A percentile compares a stretch with the other conserved stretches of the same genome.
These are phyloP conservation scores for Meloidogyne exigua DNA, from an alignment of 1,140 invertebrate genomes.

Conservation along the genomic window DNA sequence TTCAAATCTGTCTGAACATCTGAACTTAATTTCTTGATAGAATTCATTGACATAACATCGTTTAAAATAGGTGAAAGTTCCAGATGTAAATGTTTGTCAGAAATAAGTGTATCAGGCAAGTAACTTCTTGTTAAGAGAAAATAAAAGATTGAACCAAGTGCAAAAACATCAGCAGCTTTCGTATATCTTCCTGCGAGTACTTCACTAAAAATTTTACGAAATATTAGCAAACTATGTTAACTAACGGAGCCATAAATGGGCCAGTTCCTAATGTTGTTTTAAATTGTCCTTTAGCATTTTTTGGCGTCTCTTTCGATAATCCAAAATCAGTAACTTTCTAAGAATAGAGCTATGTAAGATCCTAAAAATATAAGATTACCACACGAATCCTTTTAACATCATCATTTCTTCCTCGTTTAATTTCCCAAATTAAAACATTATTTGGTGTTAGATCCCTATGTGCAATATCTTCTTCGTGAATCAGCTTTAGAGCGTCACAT, in stretches of 20 bases:
- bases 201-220: neutral
- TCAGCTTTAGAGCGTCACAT: conserved; percentile 20
- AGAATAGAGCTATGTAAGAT: neutral
- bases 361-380: neutral
- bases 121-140: conserved; percentile 15
- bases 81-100: neutral
- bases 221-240: neutral
- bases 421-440: conserved; percentile 27
- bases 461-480: conserved; percentile 26
- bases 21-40: neutral
- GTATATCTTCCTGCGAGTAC: conserved; percentile 20
- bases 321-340: conserved; percentile 34
- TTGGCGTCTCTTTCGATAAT: conserved; percentile 19
- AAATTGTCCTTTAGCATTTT: conserved; percentile 16
- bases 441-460: conserved; percentile 26
- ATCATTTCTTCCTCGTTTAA: conserved; percentile 5
- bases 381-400: conserved; percentile 24
- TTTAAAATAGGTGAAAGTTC: neutral
- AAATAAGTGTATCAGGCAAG: conserved; percentile 10
- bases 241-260: conserved; percentile 34
- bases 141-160: conserved; percentile 23
- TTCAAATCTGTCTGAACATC: neutral
- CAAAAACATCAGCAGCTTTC: conserved; percentile 22
- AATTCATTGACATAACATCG: conserved; percentile 1
- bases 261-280: conserved; percentile 26